These are phyloP conservation scores for Stomorhina lunata DNA, from an alignment of 2,888 invertebrate species.

Conservation along the genomic window DNA sequence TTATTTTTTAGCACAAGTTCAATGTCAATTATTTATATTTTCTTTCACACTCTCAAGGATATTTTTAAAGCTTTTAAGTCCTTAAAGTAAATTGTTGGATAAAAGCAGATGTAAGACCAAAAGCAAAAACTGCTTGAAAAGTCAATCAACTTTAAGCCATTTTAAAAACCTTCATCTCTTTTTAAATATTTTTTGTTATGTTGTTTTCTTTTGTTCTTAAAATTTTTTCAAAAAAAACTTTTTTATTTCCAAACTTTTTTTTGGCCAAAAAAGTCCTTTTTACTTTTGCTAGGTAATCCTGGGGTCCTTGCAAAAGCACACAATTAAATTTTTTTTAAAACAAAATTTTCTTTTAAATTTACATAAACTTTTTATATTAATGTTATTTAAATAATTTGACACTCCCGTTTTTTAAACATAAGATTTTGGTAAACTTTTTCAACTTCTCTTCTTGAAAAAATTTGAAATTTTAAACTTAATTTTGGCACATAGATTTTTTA, in stretches of 20 bases:
- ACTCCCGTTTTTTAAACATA: constrained; percentile 57
- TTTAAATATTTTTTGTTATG: background rate
- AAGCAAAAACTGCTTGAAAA: constrained; percentile 17
- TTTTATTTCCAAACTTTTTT: background rate
- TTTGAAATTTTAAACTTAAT: background rate
- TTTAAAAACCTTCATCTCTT: background rate
- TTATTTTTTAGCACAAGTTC: constrained; percentile 1
- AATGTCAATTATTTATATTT: constrained; percentile 11
- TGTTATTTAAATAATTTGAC: background rate
- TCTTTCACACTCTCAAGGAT: background rate
- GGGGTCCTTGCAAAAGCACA: constrained; percentile 68
- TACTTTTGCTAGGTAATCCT: constrained; percentile 68
- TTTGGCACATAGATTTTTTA: constrained; percentile 37
- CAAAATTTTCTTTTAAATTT: background rate
- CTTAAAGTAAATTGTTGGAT: background rate
- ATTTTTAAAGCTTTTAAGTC: background rate
- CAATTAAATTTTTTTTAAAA: background rate
- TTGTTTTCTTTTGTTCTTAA: background rate
- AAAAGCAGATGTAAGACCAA: background rate
- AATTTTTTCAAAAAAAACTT: background rate
- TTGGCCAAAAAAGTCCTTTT: constrained; percentile 1
- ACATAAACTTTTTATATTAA: background rate
- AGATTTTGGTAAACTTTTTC: background rate
- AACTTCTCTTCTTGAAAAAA: background rate
- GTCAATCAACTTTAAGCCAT: constrained; percentile 44